A percentile compares a stretch with the other conserved stretches of the same genome.
Conservation (phyloP, 2,113 vertebrate species). For the Tinamus guttatus region DNA sequence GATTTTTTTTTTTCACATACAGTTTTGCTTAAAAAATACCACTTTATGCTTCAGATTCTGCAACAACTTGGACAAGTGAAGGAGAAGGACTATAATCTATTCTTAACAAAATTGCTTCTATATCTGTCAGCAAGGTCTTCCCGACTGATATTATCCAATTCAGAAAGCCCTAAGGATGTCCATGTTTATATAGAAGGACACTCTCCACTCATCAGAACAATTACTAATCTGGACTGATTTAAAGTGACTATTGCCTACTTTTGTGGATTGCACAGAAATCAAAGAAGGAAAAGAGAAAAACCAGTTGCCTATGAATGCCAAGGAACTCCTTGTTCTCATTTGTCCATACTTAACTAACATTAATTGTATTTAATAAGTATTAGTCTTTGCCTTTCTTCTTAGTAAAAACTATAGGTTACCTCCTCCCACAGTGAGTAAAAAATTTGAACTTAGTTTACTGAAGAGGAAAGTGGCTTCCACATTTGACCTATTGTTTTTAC, state of each 20-base stretch:
- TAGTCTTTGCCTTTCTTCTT: neutral
- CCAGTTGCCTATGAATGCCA: neutral
- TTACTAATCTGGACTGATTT: neutral
- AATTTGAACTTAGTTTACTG: neutral
- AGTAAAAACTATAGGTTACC: neutral
- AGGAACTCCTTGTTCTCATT: neutral
- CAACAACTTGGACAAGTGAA: neutral
- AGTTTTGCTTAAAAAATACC: neutral
- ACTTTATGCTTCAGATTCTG: neutral
- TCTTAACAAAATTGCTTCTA: neutral
- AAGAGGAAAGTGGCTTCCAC: neutral
- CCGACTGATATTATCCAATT: neutral
- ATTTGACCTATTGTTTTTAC: neutral
- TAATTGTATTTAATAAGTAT: neutral
- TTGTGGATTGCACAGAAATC: neutral
- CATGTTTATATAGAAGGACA: neutral
- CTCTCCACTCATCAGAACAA: neutral
- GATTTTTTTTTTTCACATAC: neutral
- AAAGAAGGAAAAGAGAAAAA: neutral
- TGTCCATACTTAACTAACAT: neutral
- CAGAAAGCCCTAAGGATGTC: neutral
- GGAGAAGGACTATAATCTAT: neutral
- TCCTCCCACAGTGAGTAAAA: neutral
- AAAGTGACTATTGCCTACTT: neutral
- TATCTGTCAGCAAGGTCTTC: neutral